Evolutionary conservation across 2,113 vertebrate species (phyloP).

Genomic region (Mohoua ochrocephala): DNA sequence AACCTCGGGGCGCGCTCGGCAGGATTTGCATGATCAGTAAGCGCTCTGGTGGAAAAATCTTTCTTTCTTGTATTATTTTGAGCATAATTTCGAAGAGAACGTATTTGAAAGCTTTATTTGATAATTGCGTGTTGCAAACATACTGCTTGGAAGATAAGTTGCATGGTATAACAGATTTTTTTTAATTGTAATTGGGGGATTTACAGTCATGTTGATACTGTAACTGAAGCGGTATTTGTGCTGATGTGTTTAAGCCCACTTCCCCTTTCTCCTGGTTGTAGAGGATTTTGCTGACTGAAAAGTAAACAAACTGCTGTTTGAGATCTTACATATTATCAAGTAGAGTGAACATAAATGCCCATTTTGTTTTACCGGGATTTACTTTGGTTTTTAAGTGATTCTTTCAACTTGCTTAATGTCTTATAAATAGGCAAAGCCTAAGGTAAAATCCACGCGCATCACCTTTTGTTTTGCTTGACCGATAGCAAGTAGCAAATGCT

Average conservation of each 20-base stretch:
- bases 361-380: neutral
- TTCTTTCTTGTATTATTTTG: neutral
- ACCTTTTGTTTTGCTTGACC: neutral
- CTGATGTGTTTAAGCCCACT: neutral
- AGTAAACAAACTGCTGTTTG: neutral
- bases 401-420: neutral
- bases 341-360: neutral
- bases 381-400: neutral
- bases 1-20: neutral
- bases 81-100: neutral
- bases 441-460: fast-evolving
- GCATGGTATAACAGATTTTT: fast-evolving
- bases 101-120: neutral
- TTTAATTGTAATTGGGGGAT: neutral
- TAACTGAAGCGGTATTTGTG: neutral
- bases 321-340: neutral
- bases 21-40: neutral
- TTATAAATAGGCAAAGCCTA: neutral
- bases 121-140: fast-evolving
- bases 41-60: neutral
- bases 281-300: neutral
- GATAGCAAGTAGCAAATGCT: neutral
- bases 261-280: neutral
- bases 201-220: neutral
- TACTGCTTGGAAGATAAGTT: neutral